phyloP scores from a whole-genome alignment of 92 coral and sea anemone genomes.

The Porites evermanni region DNA sequence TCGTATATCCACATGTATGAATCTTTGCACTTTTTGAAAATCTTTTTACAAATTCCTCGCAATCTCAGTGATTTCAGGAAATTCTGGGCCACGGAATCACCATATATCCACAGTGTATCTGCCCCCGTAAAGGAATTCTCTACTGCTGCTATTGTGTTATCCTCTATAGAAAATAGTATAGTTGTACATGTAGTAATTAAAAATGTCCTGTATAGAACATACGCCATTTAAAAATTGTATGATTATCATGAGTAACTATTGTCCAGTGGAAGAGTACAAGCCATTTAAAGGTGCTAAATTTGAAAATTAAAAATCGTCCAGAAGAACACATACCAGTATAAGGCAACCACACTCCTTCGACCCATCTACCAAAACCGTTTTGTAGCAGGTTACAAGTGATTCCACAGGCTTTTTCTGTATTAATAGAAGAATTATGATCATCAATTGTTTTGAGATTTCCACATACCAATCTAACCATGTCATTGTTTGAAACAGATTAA shows the following conservation, averaged over 20 bases:
- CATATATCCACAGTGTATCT: conserved; percentile 51
- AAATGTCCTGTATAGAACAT: too few species aligned
- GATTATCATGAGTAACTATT: too few species aligned
- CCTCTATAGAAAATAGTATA: neutral
- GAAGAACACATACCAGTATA: neutral
- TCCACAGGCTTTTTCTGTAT: neutral
- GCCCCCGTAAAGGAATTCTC: neutral
- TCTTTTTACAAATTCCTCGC: conserved; percentile 28
- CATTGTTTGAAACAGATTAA: too few species aligned
- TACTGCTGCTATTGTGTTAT: neutral
- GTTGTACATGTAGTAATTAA: neutral
- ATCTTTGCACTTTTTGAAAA: conserved; percentile 36
- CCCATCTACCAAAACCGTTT: conserved; percentile 68
- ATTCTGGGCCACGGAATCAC: conserved; percentile 56
- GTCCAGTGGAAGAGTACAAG: too few species aligned
- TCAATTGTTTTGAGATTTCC: neutral
- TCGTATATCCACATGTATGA: conserved; percentile 61
- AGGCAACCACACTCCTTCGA: conserved; percentile 45
- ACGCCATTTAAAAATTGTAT: too few species aligned
- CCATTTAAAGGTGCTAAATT: too few species aligned
- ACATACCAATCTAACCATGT: too few species aligned
- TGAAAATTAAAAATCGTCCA: too few species aligned
- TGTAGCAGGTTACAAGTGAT: conserved; percentile 39
- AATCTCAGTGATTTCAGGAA: conserved; percentile 43
- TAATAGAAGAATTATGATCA: neutral